Conservation (phyloP, 2,797 vertebrate species). For the Liparis tanakae region DNA sequence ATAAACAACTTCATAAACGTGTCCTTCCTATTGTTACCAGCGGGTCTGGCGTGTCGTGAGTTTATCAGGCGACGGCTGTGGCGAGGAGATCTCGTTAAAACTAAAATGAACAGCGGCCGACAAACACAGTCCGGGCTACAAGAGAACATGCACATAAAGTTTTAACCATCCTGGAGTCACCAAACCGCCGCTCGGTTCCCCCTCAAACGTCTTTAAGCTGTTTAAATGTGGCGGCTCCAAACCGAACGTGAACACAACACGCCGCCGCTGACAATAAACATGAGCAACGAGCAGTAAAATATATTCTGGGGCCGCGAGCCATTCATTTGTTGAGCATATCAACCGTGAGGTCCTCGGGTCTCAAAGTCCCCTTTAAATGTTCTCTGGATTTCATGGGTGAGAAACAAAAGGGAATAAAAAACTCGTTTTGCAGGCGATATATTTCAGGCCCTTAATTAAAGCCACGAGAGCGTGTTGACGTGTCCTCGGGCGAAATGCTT, state of each 20-base stretch:
- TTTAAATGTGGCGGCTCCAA: slow-evolving; percentile 8
- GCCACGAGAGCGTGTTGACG: background rate
- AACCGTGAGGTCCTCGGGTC: background rate
- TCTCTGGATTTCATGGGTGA: background rate
- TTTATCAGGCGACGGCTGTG: slow-evolving; percentile 35
- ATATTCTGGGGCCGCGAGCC: slow-evolving; percentile 27
- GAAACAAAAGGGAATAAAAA: background rate
- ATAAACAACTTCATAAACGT: background rate
- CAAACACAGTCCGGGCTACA: slow-evolving; percentile 54
- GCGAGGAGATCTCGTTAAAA: slow-evolving; percentile 45
- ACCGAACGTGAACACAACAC: slow-evolving; percentile 23
- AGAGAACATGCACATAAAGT: slow-evolving; percentile 53
- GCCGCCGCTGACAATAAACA: slow-evolving; percentile 20
- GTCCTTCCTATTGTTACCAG: background rate
- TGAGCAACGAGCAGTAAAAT: slow-evolving; percentile 57
- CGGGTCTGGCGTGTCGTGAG: background rate
- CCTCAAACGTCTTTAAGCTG: slow-evolving; percentile 1
- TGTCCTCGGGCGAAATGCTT: too few species aligned
- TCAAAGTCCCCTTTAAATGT: background rate
- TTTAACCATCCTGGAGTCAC: slow-evolving; percentile 23
- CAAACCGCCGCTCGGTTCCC: slow-evolving; percentile 11
- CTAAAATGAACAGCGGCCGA: slow-evolving; percentile 40
- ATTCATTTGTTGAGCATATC: slow-evolving; percentile 25
- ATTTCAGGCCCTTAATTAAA: background rate
- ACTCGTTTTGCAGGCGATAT: background rate